These are phyloP conservation scores for Cynaeus angustus DNA, from an alignment of 2,888 invertebrate genomes.

Conservation along the genomic window DNA sequence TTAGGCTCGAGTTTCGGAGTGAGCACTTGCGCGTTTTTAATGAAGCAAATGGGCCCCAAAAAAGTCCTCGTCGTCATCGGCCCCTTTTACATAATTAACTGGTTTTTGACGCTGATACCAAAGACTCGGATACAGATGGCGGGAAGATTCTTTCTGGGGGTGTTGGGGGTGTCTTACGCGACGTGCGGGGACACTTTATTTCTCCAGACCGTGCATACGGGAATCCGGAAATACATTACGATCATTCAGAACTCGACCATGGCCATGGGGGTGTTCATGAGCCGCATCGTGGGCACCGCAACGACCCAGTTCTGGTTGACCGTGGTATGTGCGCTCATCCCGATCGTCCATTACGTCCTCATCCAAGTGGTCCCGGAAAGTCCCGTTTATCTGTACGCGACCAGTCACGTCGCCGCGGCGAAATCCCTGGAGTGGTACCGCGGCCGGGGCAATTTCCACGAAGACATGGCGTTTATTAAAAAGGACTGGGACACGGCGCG, in stretches of 20 bases:
- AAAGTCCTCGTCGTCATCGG: constrained; percentile 56
- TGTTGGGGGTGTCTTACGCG: constrained; percentile 56
- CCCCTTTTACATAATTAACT: constrained; percentile 55
- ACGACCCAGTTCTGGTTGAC: constrained; percentile 33
- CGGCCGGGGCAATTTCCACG: constrained; percentile 57
- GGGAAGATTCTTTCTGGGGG: constrained; percentile 57
- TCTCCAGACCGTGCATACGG: constrained; percentile 54
- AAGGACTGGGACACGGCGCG: constrained; percentile 57
- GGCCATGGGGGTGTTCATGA: constrained; percentile 40
- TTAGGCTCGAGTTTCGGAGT: constrained; percentile 58
- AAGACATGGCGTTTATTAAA: constrained; percentile 58
- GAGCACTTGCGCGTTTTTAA: constrained; percentile 54
- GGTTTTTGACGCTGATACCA: constrained; percentile 48
- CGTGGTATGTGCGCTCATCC: constrained; percentile 45
- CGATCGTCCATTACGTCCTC: constrained; percentile 52
- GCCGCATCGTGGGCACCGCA: constrained; percentile 1
- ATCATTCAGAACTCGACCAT: constrained; percentile 51
- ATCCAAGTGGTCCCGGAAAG: constrained; percentile 59
- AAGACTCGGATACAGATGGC: constrained; percentile 7
- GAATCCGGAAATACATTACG: constrained; percentile 33
- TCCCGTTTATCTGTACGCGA: constrained; percentile 60
- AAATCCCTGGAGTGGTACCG: constrained; percentile 57
- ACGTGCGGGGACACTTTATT: constrained; percentile 58
- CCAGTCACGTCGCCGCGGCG: constrained; percentile 52
- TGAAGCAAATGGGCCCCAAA: constrained; percentile 59